These are phyloP conservation scores for Corvus cornix DNA, from an alignment of 2,113 vertebrate species.

Conservation along the genomic window DNA sequence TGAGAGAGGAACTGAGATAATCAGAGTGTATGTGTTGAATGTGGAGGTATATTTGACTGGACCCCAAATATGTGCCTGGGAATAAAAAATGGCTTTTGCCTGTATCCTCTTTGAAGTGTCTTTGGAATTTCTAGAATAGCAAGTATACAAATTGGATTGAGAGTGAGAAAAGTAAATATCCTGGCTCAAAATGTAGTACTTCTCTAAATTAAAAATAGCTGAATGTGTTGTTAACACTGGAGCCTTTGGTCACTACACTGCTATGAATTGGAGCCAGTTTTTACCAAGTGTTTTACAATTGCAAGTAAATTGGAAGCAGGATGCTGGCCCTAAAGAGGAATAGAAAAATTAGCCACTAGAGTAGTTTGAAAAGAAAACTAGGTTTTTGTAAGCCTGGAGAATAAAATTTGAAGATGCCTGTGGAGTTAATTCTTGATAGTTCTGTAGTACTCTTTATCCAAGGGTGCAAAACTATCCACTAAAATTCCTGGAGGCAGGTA, in stretches of 20 bases:
- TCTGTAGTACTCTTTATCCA: background rate
- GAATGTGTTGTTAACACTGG: background rate
- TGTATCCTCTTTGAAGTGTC: background rate
- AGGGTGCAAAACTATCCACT: background rate
- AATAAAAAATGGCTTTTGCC: background rate
- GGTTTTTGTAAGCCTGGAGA: background rate
- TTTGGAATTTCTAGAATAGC: background rate
- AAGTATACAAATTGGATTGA: background rate
- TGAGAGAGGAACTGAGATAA: background rate
- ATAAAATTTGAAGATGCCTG: background rate
- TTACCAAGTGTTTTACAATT: background rate
- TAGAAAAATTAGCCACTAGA: background rate
- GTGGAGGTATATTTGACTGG: background rate
- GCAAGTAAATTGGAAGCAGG: background rate
- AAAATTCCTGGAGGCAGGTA: conserved; percentile 2
- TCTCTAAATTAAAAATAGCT: background rate
- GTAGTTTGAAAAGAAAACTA: background rate
- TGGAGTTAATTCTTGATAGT: background rate
- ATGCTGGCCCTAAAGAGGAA: background rate
- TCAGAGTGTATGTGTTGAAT: background rate
- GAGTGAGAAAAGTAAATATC: background rate
- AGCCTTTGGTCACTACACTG: background rate
- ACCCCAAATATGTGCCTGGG: background rate
- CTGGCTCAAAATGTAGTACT: background rate
- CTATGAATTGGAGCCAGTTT: background rate